phyloP scores from a whole-genome alignment of 2,888 invertebrate genomes.

The Dasypolia templi region DNA sequence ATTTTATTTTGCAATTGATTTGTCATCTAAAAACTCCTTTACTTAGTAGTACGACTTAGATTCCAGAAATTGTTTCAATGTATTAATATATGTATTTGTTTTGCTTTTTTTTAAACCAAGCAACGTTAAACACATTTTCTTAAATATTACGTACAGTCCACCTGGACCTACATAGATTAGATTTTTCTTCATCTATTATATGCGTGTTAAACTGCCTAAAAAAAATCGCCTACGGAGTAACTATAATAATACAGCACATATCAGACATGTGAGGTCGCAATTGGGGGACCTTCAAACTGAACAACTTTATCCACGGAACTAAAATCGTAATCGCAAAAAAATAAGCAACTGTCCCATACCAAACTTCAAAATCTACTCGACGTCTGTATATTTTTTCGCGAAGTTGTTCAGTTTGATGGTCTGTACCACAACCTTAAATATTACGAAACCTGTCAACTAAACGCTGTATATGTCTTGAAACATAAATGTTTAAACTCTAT shows the following conservation, averaged over 20 bases:
- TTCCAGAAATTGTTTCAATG: too few species aligned
- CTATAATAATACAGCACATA: background rate
- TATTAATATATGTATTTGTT: too few species aligned
- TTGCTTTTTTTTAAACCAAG: too few species aligned
- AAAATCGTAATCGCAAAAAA: background rate
- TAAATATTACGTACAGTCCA: background rate
- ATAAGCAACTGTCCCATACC: background rate
- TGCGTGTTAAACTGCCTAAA: too few species aligned
- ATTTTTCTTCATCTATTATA: background rate
- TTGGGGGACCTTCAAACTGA: background rate
- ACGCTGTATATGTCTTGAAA: background rate
- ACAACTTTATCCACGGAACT: background rate
- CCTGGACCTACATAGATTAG: background rate
- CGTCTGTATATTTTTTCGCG: background rate
- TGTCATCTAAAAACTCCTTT: too few species aligned
- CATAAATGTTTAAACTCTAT: background rate
- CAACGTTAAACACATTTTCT: background rate
- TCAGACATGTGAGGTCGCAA: too few species aligned
- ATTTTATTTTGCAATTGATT: too few species aligned
- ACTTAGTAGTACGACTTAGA: too few species aligned
- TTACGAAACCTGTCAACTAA: background rate
- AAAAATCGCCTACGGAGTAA: background rate
- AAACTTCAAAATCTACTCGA: background rate
- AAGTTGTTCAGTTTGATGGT: too few species aligned
- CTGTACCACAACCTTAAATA: background rate